These are phyloP conservation scores for Lithophane socia DNA, from an alignment of 2,888 invertebrate genomes.

Conservation along the genomic window DNA sequence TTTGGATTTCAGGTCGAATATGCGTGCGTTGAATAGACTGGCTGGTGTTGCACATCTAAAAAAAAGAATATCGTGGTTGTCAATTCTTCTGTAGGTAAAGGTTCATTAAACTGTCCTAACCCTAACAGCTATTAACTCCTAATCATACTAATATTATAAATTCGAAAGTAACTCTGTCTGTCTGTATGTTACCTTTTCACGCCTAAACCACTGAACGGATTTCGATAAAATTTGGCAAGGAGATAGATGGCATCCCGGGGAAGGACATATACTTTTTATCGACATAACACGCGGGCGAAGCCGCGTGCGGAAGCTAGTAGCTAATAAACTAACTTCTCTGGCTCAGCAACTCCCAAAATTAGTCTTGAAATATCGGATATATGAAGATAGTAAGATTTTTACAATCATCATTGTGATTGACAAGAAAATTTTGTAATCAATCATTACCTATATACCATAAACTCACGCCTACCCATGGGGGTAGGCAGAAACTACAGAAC, in stretches of 20 bases:
- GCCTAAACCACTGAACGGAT: too few relatives aligned
- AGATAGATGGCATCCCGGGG: too few relatives aligned
- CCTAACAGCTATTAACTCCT: not conserved
- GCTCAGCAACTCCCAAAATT: not conserved
- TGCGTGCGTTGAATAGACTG: conserved; percentile 80
- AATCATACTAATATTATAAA: too few relatives aligned
- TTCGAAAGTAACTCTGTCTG: too few relatives aligned
- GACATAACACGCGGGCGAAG: too few relatives aligned
- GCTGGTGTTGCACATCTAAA: conserved; percentile 87
- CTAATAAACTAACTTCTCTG: not conserved
- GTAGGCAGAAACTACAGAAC: too few relatives aligned
- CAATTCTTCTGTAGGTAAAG: not conserved
- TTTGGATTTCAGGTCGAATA: conserved; percentile 83
- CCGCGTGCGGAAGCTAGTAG: too few relatives aligned
- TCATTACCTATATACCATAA: not conserved
- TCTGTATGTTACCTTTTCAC: too few relatives aligned
- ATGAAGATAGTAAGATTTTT: not conserved
- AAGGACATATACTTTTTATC: too few relatives aligned
- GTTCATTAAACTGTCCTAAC: not conserved
- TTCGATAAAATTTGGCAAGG: too few relatives aligned
- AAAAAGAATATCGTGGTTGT: not conserved
- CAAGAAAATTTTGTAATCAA: not conserved
- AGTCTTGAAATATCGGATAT: not conserved
- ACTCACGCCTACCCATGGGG: too few relatives aligned
- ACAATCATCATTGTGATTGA: not conserved